These are phyloP conservation scores for Sebastes taczanowskii DNA, from an alignment of 2,797 vertebrate genomes.

Conservation along the genomic window DNA sequence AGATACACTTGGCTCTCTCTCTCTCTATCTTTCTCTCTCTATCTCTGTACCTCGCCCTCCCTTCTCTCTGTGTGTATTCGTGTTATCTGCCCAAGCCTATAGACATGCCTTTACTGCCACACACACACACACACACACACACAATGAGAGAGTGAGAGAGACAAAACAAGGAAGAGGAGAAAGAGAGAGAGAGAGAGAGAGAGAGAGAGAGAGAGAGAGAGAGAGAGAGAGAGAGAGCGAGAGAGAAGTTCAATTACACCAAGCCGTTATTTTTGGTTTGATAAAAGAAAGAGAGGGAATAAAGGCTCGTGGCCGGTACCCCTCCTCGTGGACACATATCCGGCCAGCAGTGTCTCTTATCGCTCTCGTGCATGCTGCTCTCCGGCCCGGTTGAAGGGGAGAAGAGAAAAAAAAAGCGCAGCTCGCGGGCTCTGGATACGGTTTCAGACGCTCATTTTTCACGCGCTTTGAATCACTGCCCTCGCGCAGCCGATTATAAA, in stretches of 20 bases:
- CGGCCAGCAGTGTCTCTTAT: slow-evolving; percentile 58
- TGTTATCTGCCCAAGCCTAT: slow-evolving; percentile 70
- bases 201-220: slow-evolving; percentile 9
- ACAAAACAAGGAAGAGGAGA: background rate
- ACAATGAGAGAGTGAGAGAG: background rate
- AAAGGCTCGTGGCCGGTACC: background rate
- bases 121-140: slow-evolving; percentile 3
- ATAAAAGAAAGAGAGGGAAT: slow-evolving; percentile 34
- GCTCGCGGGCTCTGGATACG: slow-evolving; percentile 62
- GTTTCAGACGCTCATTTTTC: slow-evolving; percentile 71
- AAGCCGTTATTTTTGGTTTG: slow-evolving; percentile 57
- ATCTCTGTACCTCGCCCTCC: background rate
- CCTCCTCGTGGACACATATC: slow-evolving; percentile 50
- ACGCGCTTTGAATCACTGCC: slow-evolving; percentile 67
- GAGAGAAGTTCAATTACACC: slow-evolving; percentile 60
- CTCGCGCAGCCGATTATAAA: slow-evolving; percentile 71
- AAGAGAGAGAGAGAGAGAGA: background rate
- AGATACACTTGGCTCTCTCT: slow-evolving; percentile 49
- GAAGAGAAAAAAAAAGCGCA: slow-evolving; percentile 17
- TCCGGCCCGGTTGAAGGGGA: slow-evolving; percentile 1
- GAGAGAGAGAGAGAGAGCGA: slow-evolving; percentile 7
- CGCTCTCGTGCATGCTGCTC: slow-evolving; percentile 52
- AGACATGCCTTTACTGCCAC: slow-evolving; percentile 29
- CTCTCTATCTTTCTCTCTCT: background rate
- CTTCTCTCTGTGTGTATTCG: slow-evolving; percentile 10